Base-by-base conservation (phyloP, 1,140 invertebrate genomes). In the Aphelenchoides avenae region DNA sequence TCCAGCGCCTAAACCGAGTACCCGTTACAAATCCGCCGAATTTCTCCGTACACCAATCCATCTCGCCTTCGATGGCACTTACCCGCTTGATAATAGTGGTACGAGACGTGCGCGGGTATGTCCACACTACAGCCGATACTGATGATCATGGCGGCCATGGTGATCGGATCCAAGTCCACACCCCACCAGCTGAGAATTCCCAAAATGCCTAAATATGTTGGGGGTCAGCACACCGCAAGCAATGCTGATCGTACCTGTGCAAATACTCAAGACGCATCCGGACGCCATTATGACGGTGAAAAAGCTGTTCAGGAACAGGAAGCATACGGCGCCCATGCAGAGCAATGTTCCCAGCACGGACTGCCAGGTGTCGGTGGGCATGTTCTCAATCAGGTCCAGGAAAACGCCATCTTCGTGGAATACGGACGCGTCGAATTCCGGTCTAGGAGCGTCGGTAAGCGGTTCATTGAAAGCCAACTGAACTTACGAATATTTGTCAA, bases 51-150 rank as follows among this genome's bases (percentile, higher is more conserved):
- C 3, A 24, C 52, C 36, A 9, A 61, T 48, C 44, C 48, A 36
- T 48, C 64, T 63, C 29, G 27, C 41, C 40, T 59, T 33, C 7
- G 57, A 57, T 11, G 55, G 13, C 27, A 41, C 54, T 54, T 31
- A 49, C 61, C 50, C 24, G 72, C 71, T 39, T 63, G 3, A 87
- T 89, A 33, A 34, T 77, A 75, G 47, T 75, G 73, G 52, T 80
- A 79, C 44, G 74, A 77, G 13, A 80, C 77, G 48, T 80, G 79
- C 24, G 78, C 79, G 26, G 79, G 76, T 48, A 78, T 80, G 63
- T 80, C 79, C 4, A 81, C 77, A 31, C 77, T 78, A 46, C 41
- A 79, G n/a, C 80, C 80, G 9, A 81, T 76, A 22, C 77, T 77
- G 61, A 81, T 80, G 29, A 81, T 77, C 46, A 81, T 69, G 39